Evolutionary conservation across 2,797 vertebrate species (phyloP).

Genomic region (Esox lucius): DNA sequence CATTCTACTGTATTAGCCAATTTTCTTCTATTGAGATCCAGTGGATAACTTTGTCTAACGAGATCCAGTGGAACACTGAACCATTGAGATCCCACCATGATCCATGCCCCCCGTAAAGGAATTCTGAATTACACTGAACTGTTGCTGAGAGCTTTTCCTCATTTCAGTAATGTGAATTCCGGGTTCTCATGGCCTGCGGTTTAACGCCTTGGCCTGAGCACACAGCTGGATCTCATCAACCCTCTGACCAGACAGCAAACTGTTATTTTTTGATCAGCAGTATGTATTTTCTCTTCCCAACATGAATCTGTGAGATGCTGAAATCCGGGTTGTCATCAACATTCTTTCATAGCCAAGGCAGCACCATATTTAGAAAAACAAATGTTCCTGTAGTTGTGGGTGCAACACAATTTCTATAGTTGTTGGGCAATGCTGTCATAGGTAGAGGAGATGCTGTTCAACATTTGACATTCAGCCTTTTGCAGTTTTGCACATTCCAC

Average conservation of each 20-base stretch:
- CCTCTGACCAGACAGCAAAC: slow-evolving; percentile 54
- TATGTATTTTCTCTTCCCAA: slow-evolving; percentile 46
- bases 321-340: slow-evolving; percentile 31
- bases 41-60: not conserved
- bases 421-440: slow-evolving; percentile 28
- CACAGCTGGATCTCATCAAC: slow-evolving; percentile 76
- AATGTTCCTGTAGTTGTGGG: not conserved
- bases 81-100: not conserved
- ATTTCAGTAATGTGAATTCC: slow-evolving; percentile 53
- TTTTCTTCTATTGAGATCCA: not conserved
- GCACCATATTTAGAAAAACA: not conserved
- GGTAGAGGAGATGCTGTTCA: slow-evolving; percentile 1
- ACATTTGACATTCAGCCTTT: not conserved
- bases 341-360: slow-evolving; percentile 11
- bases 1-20: not conserved
- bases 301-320: slow-evolving; percentile 43
- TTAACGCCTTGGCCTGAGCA: slow-evolving; percentile 59
- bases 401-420: not conserved
- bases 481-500: not conserved
- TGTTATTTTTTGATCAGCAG: slow-evolving; percentile 35
- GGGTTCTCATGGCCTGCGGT: slow-evolving; percentile 69
- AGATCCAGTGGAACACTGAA: not conserved
- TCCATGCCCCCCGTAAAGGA: not conserved
- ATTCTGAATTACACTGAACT: not conserved
- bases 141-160: slow-evolving; percentile 52